These are phyloP conservation scores for Cossypha dichroa DNA, from an alignment of 2,797 vertebrate genomes.

Conservation along the genomic window DNA sequence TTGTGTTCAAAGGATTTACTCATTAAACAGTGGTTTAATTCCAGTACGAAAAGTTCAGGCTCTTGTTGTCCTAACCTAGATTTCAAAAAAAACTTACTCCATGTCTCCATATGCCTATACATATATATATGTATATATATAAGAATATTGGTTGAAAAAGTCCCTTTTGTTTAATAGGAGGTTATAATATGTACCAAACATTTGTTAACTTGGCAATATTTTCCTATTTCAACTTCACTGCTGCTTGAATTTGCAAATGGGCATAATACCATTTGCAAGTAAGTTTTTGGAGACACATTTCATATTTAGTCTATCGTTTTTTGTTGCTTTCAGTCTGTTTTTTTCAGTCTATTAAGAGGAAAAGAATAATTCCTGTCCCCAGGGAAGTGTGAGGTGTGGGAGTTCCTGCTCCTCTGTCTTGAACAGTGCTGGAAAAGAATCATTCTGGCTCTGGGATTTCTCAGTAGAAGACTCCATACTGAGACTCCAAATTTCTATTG, in stretches of 20 bases:
- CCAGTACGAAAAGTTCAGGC: slow-evolving; percentile 63
- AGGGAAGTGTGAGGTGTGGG: neutral
- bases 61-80: slow-evolving; percentile 51
- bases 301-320: neutral
- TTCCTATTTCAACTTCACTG: neutral
- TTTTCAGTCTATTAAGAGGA: neutral
- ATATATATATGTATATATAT: neutral
- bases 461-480: neutral
- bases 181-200: neutral
- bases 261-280: neutral
- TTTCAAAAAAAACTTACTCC: neutral
- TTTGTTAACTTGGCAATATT: neutral
- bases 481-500: neutral
- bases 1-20: slow-evolving; percentile 63
- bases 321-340: neutral
- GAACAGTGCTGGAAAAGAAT: neutral
- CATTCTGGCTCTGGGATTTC: neutral
- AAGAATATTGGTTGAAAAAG: neutral
- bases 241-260: neutral
- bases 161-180: neutral
- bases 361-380: neutral
- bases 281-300: neutral
- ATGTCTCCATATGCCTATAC: neutral
- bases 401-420: neutral
- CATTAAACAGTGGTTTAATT: slow-evolving; percentile 48